Base-by-base conservation (phyloP, 1,140 invertebrate species). In the Leptinotarsa defecta region DNA sequence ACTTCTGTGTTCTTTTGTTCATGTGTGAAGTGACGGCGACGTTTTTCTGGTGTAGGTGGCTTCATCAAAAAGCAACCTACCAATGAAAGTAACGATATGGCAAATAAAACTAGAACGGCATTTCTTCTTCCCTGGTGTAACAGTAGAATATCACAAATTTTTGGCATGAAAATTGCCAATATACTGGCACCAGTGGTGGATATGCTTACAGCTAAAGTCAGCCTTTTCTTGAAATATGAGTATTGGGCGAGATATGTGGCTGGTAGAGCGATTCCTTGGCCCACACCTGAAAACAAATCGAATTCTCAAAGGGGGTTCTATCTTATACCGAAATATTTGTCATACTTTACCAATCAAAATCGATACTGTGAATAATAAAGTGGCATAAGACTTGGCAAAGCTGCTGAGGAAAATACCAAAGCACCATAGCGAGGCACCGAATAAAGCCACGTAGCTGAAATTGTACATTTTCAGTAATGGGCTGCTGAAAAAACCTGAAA, bases 171-270 rank as follows among this genome's bases (percentile, higher is more conserved):
- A 17, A 87, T 84, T 2, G 86, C 83, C 3, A 85, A 84, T 62
- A 88, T 71, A 34, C 85, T 86, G 3, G 84, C 84, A 24, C 85
- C 79, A 11, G 86, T 86, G 68, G 85, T 84, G 17, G 85, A 81
- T 22, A 87, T 78, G 68, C 86, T 86, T 34, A 85, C 82, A 8
- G 87, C 87, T 74, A 86, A 78, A 20, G 86, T 84, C 65, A 87
- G 81, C 76, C 81, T 83, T 78, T 86, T 85, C 49, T 82, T 82
- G 78, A 88, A 88, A 73, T 87, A 88, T 8, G 84, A 82, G 78
- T 87, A 86, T 20, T 86, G 78, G 1, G 85, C 85, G 22, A 87
- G 74, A 68, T 84, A 84, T 13, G 80, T 83, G 6, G 80, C 82
- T 19, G 84, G 84, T 73, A 85, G 77, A 24, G 85, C 52, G 71